A percentile compares a stretch with the other conserved stretches of the same genome.
Conservation (phyloP, 2,888 invertebrate species). For the Euclidia mi region DNA sequence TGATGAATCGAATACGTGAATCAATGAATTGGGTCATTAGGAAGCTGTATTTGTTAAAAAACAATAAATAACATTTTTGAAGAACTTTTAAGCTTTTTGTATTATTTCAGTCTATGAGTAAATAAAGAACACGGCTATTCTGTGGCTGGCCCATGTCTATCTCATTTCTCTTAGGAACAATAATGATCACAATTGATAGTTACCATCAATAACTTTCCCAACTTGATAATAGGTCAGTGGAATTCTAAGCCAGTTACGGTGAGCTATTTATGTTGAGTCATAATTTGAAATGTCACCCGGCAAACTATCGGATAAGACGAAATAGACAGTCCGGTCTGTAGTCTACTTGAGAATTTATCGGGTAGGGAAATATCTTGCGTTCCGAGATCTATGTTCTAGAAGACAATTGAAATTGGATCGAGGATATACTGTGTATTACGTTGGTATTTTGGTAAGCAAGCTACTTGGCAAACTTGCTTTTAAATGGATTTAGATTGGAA, state of each 20-base stretch:
- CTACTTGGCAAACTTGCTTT: constrained; percentile 35
- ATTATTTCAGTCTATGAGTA: too few species aligned
- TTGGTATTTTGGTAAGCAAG: constrained; percentile 25
- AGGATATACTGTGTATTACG: constrained; percentile 51
- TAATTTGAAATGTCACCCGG: constrained; percentile 38
- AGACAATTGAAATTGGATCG: constrained; percentile 60
- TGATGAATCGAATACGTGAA: constrained; percentile 11
- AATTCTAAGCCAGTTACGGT: neutral
- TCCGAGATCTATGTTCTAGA: constrained; percentile 42
- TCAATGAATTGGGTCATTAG: constrained; percentile 7
- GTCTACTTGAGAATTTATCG: constrained; percentile 56
- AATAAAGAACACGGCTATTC: too few species aligned
- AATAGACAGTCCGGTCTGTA: constrained; percentile 45
- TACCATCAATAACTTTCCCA: neutral
- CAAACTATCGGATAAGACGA: constrained; percentile 49
- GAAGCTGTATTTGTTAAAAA: neutral
- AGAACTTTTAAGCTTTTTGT: too few species aligned
- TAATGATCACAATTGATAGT: neutral
- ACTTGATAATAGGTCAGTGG: neutral
- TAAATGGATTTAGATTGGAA: too few species aligned
- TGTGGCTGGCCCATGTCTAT: too few species aligned
- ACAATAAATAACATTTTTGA: too few species aligned
- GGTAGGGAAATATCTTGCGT: constrained; percentile 58
- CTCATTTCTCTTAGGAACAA: too few species aligned
- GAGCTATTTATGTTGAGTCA: constrained; percentile 26